Evolutionary conservation across 2,797 vertebrate genomes (phyloP), one percentile per base, ranked within the genome.

Genomic region (Antennarius maculatus): DNA sequence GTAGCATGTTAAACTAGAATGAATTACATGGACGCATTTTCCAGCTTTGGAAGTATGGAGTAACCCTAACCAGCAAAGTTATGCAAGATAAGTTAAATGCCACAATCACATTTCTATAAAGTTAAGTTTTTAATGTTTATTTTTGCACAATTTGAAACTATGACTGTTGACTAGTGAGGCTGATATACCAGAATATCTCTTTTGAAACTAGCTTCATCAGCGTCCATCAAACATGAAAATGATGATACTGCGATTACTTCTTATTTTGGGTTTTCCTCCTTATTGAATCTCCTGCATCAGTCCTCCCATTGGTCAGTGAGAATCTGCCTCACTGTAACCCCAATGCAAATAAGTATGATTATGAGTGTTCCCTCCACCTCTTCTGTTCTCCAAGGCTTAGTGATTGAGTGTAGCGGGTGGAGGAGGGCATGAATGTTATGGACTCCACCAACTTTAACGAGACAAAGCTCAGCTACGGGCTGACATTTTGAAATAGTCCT

Each of bases 401-500:
- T 89, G 89, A 85, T 85, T 82, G 84, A 92, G 86, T 80, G 81
- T 80, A 84, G 82, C 84, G 85, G 82, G 74, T 69, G 50, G 76
- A 83, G 80, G 83, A 88, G 75, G 81, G 50, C 76, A 81, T 14
- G 51, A 79, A 81, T 86, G 81, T 88, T 84, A 91, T 84, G 81
- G 82, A 89, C 82, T 71, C 82, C 83, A 61, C 77, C 84, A 79
- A 86, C 85, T 92, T 90, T 93, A 93, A 92, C 92, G 92, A 93
- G 92, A 88, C 88, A 90, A 91, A 92, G 91, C 90, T 91, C 77
- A 66, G 84, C 85, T 81, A 83, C 62, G 71, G 87, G 84, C 86
- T 93, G 92, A 93, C 92, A 93, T 94, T 94, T 93, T 88, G 81
- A 92, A 92, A 93, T 90, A 86, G 88, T 91, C 89, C 77, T 83